Percentiles rank a stretch among this genome's conserved stretches.
These are phyloP conservation scores for Quadroppia sp. DNA, from an alignment of 2,888 invertebrate species.

Conservation along the genomic window DNA sequence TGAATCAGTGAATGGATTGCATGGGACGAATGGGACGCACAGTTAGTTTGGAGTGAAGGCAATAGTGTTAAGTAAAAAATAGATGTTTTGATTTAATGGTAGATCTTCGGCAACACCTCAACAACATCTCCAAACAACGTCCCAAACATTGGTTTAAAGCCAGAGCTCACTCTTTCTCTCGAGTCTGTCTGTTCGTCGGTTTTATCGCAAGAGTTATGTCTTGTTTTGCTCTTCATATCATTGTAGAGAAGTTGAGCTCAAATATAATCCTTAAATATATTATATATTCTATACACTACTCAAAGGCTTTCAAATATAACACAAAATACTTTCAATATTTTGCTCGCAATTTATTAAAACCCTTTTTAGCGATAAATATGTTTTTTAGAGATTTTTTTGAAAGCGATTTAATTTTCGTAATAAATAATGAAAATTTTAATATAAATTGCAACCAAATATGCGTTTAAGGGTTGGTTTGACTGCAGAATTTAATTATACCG, in stretches of 20 bases:
- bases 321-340: background rate
- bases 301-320: background rate
- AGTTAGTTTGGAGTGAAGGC: slow-evolving; percentile 21
- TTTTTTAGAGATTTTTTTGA: background rate
- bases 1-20: background rate
- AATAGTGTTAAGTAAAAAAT: background rate
- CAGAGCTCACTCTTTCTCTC: background rate
- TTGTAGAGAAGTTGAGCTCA: background rate
- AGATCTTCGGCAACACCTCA: slow-evolving; percentile 14
- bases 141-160: slow-evolving; percentile 7
- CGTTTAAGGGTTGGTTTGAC: background rate
- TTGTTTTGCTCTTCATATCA: slow-evolving; percentile 6
- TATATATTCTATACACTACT: background rate
- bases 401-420: background rate
- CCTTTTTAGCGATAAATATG: background rate
- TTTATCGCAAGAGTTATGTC: slow-evolving; percentile 14
- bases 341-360: background rate
- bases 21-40: slow-evolving; percentile 14
- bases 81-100: background rate
- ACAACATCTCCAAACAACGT: slow-evolving; percentile 2
- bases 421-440: background rate
- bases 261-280: background rate
- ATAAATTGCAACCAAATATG: background rate
- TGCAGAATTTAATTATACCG: background rate
- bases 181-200: background rate